Evolutionary conservation across 2,113 vertebrate species (phyloP).

Genomic region (Rhinoderma darwinii): DNA sequence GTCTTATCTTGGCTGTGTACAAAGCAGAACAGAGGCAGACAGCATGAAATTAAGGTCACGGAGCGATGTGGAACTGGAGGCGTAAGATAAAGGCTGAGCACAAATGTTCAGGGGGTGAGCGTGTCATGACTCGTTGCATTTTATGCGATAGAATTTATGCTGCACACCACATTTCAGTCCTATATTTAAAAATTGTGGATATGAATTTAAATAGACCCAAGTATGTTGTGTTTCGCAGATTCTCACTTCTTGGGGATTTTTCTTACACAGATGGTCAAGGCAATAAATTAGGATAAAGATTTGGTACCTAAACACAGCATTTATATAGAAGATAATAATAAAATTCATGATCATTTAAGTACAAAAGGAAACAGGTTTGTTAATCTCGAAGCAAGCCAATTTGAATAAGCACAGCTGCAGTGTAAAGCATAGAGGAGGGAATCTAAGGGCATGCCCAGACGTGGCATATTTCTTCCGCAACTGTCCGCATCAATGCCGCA

Average conservation of each 20-base stretch:
- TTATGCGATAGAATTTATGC: slow-evolving; percentile 42
- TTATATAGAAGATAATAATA: too few species aligned
- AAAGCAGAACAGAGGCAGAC: slow-evolving; percentile 60
- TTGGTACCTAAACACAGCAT: too few species aligned
- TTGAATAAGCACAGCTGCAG: too few species aligned
- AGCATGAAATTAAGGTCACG: slow-evolving; percentile 66
- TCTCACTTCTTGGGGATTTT: background rate
- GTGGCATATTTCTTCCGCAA: too few species aligned
- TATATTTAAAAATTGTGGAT: slow-evolving; percentile 5
- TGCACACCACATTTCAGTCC: slow-evolving; percentile 3
- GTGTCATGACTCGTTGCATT: slow-evolving; percentile 33
- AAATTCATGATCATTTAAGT: too few species aligned
- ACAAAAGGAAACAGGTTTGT: too few species aligned
- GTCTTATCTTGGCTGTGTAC: slow-evolving; percentile 57
- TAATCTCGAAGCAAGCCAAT: too few species aligned
- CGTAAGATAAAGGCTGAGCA: slow-evolving; percentile 45
- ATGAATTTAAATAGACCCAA: background rate
- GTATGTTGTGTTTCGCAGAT: background rate
- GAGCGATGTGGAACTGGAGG: slow-evolving; percentile 58
- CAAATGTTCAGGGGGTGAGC: slow-evolving; percentile 16
- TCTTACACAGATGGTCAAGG: background rate
- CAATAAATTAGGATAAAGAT: too few species aligned
- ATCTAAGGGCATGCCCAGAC: too few species aligned
- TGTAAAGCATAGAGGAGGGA: too few species aligned
- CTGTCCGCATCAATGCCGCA: too few species aligned